Base-by-base conservation (phyloP, 2,888 invertebrate genomes). In the Hermodice carunculata region DNA sequence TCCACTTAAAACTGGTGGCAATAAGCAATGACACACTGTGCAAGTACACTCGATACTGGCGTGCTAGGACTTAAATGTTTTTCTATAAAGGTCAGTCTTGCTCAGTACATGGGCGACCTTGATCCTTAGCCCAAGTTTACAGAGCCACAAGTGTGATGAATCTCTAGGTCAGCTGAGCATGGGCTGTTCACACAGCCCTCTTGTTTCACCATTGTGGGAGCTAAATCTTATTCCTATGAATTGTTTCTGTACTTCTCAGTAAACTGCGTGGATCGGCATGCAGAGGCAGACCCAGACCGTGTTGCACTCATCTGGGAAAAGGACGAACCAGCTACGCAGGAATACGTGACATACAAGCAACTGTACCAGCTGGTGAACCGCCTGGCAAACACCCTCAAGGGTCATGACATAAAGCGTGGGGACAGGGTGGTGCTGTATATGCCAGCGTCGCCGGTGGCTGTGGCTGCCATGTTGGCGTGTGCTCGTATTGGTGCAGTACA, bases 401-500 rank as follows among this genome's bases (percentile, higher is more conserved):
- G 70, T 24, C 76, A 81, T 72, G 85, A 85, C 11, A 86, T 88
- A 3, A 76, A 78, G 60, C 81, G 83, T 66, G 88, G 88, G 14
- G 88, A 88, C 73, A 74, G 87, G 28, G 87, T 88, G 29, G 86
- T 85, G 32, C 81, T 88, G 49, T 88, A 88, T 76, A 75, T 88
- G 69, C 87, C 88, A 0, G 81, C 81, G 58, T 82, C 84, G 26
- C 87, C 88, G 1, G 74, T 83, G 3, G 87, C 87, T 1, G 85
- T 87, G 17, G 87, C 86, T 1, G 79, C 86, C 69, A 87, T 88
- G 85, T 76, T 88, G 62, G 88, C 88, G 3, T 88, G 88, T 77
- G 82, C 88, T 8, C 78, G 88, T 34, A 87, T 88, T 53, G 88
- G 88, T 8, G 88, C 88, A 54, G 76, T 88, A 31, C 88, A 88